A percentile compares a stretch with the other conserved stretches of the same genome.
phyloP scores from a whole-genome alignment of 2,113 vertebrate species.

The Aegotheles bennettii region DNA sequence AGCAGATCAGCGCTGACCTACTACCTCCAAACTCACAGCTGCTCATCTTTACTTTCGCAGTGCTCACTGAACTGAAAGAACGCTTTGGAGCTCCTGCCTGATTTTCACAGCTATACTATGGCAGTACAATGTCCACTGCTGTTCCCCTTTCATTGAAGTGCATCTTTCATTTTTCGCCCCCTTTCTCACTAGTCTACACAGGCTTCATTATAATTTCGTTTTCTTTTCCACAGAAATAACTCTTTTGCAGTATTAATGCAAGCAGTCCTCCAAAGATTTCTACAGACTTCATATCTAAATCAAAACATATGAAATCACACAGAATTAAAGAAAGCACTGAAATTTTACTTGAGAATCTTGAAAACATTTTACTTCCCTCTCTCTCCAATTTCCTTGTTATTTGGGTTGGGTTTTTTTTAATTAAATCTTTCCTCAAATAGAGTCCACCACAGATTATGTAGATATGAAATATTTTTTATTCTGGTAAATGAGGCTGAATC shows the following conservation, averaged over 20 bases:
- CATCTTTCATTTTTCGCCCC: background rate
- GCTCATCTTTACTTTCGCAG: background rate
- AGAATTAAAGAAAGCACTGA: background rate
- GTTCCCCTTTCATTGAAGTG: background rate
- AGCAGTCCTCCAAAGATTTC: background rate
- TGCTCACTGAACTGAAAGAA: background rate
- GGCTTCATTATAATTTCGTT: background rate
- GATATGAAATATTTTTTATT: background rate
- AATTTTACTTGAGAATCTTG: background rate
- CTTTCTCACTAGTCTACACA: background rate
- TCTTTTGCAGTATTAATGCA: background rate
- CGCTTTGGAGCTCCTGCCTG: background rate
- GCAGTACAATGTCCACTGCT: background rate
- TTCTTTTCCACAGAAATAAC: background rate
- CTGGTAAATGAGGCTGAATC: background rate
- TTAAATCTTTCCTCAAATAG: background rate
- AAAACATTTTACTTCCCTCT: background rate
- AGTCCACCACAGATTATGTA: background rate
- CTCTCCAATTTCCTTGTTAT: background rate
- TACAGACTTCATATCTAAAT: background rate
- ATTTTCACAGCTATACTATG: conserved; percentile 1
- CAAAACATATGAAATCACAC: background rate
- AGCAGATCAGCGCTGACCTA: background rate
- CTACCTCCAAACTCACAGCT: background rate
- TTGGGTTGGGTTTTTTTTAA: too few species aligned